phyloP scores from a whole-genome alignment of 2,797 vertebrate species.

The Chanos chanos region DNA sequence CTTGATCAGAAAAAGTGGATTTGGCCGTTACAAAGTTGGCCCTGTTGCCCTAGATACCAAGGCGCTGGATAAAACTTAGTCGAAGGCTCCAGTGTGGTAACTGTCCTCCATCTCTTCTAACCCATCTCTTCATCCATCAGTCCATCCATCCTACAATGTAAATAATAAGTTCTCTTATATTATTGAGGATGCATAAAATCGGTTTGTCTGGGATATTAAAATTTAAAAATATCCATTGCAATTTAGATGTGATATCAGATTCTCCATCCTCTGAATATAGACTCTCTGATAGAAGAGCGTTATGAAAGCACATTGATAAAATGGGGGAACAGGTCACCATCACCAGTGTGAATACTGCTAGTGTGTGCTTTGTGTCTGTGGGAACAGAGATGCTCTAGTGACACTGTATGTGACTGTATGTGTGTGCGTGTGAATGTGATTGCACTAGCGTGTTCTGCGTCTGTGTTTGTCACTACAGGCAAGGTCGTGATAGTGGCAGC shows the following conservation, averaged over 20 bases:
- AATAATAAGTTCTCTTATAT: too few relatives aligned
- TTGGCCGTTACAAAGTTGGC: slow-evolving; percentile 31
- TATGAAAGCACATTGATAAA: too few relatives aligned
- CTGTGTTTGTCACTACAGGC: slow-evolving; percentile 35
- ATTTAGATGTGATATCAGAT: too few relatives aligned
- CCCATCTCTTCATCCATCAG: slow-evolving; percentile 2
- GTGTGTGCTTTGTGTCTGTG: background rate
- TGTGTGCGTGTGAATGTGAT: background rate
- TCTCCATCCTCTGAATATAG: too few relatives aligned
- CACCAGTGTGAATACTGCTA: too few relatives aligned
- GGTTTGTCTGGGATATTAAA: too few relatives aligned
- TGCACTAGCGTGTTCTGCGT: slow-evolving; percentile 18
- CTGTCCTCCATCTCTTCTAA: background rate
- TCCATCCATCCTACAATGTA: background rate
- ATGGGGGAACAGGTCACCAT: too few relatives aligned
- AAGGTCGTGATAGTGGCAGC: slow-evolving; percentile 37
- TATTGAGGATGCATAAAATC: too few relatives aligned
- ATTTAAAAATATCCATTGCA: too few relatives aligned
- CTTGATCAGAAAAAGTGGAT: slow-evolving; percentile 59
- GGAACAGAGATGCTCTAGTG: slow-evolving; percentile 5
- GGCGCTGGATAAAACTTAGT: slow-evolving; percentile 28
- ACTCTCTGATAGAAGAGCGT: too few relatives aligned
- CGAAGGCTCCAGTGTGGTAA: background rate
- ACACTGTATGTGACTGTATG: background rate
- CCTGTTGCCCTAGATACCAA: slow-evolving; percentile 44